Evolutionary conservation across 2,888 invertebrate genomes (phyloP), one percentile per base, ranked within the genome.

Genomic region (Ochropleura plecta): DNA sequence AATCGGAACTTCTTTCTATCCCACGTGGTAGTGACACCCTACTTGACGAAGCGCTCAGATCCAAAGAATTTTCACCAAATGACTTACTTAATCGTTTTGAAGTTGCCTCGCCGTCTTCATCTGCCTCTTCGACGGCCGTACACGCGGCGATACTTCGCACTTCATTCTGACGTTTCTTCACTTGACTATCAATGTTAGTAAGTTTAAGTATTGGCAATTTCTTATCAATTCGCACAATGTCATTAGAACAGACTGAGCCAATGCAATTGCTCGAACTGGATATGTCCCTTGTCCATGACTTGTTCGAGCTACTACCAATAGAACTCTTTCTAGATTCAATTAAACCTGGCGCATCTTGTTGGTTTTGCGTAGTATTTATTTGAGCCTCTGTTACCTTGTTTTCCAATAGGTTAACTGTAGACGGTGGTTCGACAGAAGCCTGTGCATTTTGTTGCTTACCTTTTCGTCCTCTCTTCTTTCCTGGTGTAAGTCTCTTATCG

Each of bases 241-340:
- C 95, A 2, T 88, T 89, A 0, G 92, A 90, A 0, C 81, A 74
- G 0, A 94, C 93, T 0, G 93, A 73, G 14, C 20, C 92, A 4
- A 93, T 48, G 67, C 91, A 92, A 1, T 91, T 89, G 53, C 93
- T 93, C 0, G 95, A 93, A 55, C 90, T 92, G 0, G 95, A 95
- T 73, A 96, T 94, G 64, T 95, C 93, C 82, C 90, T 93, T 3
- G 93, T 94, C 95, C 95, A 96, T 0, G 95, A 95, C 0, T 91
- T 81, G 42, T 91, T 89, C 0, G 94, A 93, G 9, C 63, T 79
- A 60, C 91, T 91, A 18, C 86, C 86, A 9, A 86, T n/a, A 0
- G 93, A 93, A 12, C 84, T 84, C 57, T 89, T 89, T 12, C 92
- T 85, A 5, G 91, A 89, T 0, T 79, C 80, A 5, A 88, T 83